These are phyloP conservation scores for Orbicella faveolata DNA, from an alignment of 64 coral and sea anemone species.

Conservation along the genomic window DNA sequence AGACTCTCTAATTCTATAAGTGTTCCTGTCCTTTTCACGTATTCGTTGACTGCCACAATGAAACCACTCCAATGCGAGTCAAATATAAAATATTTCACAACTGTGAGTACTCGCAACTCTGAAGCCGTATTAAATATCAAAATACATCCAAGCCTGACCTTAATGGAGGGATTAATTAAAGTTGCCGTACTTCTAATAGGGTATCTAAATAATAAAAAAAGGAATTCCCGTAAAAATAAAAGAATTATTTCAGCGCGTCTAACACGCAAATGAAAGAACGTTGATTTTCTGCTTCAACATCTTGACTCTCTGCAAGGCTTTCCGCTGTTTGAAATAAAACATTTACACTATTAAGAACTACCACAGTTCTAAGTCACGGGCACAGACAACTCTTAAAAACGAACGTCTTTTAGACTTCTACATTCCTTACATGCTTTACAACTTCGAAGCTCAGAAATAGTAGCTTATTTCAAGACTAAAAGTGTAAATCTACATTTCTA, in stretches of 20 bases:
- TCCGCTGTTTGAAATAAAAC: conserved; percentile 59
- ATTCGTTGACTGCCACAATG: no score
- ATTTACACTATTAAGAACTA: conserved; percentile 29
- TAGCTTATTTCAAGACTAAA: no score
- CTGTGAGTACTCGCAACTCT: not conserved
- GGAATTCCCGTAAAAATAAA: not conserved
- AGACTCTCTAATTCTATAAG: no score
- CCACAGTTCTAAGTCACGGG: not conserved
- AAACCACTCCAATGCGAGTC: not conserved
- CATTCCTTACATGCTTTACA: not conserved
- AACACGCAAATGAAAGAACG: not conserved
- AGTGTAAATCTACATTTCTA: no score
- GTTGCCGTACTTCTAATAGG: no score
- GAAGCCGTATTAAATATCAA: not conserved
- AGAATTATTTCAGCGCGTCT: not conserved
- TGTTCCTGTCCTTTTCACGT: no score
- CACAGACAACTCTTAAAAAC: not conserved
- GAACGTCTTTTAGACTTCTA: not conserved
- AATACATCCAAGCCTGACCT: not conserved
- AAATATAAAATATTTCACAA: not conserved
- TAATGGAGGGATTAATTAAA: no score
- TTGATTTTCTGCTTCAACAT: conserved; percentile 42
- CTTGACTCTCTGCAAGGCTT: conserved; percentile 36
- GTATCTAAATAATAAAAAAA: no score
- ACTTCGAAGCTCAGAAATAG: no score